These are phyloP conservation scores for Nannospalax galili DNA, from an alignment of 2,113 vertebrate species.

Conservation along the genomic window DNA sequence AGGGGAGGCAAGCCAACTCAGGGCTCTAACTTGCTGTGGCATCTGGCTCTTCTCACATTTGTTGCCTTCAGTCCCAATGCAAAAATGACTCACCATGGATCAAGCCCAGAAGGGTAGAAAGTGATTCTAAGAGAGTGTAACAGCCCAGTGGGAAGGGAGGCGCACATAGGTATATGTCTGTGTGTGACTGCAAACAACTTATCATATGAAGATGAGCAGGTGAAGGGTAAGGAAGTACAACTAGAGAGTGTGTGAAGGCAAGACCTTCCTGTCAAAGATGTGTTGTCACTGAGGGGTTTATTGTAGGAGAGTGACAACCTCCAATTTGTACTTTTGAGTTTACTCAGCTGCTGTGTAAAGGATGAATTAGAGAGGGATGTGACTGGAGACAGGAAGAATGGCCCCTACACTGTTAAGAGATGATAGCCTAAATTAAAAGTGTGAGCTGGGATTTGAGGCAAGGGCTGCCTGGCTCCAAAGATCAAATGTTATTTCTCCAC, in stretches of 20 bases:
- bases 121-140: background rate
- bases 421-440: slow-evolving; percentile 47
- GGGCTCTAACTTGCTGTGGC: background rate
- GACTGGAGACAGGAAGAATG: background rate
- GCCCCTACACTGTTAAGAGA: slow-evolving; percentile 23
- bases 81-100: background rate
- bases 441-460: slow-evolving; percentile 45
- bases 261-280: slow-evolving; percentile 13
- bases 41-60: background rate
- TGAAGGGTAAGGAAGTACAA: background rate
- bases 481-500: slow-evolving; percentile 48
- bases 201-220: slow-evolving; percentile 15
- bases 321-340: slow-evolving; percentile 37
- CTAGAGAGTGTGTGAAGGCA: background rate
- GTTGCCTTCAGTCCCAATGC: background rate
- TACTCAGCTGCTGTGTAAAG: background rate
- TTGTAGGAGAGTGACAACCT: background rate
- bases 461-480: slow-evolving; percentile 34
- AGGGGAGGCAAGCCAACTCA: background rate
- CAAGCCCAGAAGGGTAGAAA: background rate
- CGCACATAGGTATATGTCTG: background rate
- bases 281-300: slow-evolving; percentile 11
- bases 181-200: background rate
- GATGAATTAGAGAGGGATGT: background rate
- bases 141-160: background rate